Base-by-base conservation (phyloP, 2,888 invertebrate genomes). In the Dorcus hopei region DNA sequence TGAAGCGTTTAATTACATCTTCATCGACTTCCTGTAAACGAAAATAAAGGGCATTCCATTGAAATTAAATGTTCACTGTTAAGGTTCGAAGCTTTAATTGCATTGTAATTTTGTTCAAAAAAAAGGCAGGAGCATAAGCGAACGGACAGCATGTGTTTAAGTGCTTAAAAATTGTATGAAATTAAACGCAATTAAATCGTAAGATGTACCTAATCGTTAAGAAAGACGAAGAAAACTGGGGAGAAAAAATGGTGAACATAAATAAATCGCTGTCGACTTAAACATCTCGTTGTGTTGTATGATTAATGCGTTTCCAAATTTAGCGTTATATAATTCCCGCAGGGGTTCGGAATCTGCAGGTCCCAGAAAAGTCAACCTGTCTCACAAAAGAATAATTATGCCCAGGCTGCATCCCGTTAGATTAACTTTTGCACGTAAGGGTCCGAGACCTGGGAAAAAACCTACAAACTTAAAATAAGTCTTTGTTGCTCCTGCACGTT, bases 231-330 rank as follows among this genome's bases (percentile, higher is more conserved):
- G 3, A 33, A 6, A 4, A 33, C 6, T 1, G 7, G 26, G 26
- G 26, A 33, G 5, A 33, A 33, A 33, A 33, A 33, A 33, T 7
- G 26, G 26, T 45, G 42, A 42, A 42, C 45, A n/a, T 45, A 45
- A 45, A 51, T 51, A 43, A 43, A 16, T 50, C 51, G 38, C 41
- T 33, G 56, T 64, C 59, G 58, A 54, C 61, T 58, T 62, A 62
- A 65, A 63, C 61, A 64, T 64, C 68, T 68, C 57, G 68, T 68
- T 67, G 62, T 64, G 53, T 57, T 54, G 40, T 58, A 65, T 71
- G 71, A 71, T 70, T 69, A 69, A 71, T 71, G 70, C 57, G 60
- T 64, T 67, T 62, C 54, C 52, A 65, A 65, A 65, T 61, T 61
- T 59, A 52, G 52, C 63, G 59, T 65, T 69, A 57, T 62, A 64